Conservation (phyloP, 2,888 invertebrate species). For the Ariolimax columbianus region DNA sequence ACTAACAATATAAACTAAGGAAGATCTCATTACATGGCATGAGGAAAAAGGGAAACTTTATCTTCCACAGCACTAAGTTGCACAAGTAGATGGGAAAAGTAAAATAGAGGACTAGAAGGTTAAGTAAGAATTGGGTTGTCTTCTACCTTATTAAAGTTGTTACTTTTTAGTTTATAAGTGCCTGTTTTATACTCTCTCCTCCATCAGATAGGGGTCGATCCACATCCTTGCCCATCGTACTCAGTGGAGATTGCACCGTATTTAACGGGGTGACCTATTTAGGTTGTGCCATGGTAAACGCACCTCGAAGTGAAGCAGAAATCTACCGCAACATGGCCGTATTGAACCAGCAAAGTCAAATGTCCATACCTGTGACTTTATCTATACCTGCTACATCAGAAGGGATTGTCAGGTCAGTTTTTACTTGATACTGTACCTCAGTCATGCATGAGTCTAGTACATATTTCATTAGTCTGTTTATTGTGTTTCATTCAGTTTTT, state of each 20-base stretch:
- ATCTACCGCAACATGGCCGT: slow-evolving; percentile 95
- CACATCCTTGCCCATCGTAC: slow-evolving; percentile 69
- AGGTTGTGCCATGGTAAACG: slow-evolving; percentile 92
- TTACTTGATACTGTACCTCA: background rate
- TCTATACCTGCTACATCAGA: slow-evolving; percentile 95
- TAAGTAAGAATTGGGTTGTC: too few species aligned
- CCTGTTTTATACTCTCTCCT: background rate
- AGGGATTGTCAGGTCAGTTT: slow-evolving; percentile 93
- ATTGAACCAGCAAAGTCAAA: slow-evolving; percentile 88
- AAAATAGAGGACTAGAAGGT: too few species aligned
- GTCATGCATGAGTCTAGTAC: background rate
- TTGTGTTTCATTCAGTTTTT: background rate
- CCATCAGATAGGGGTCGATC: slow-evolving; percentile 65
- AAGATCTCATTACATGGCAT: too few species aligned
- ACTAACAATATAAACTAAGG: too few species aligned
- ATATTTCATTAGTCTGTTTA: background rate
- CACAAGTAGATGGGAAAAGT: too few species aligned
- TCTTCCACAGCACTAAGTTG: too few species aligned
- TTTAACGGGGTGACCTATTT: slow-evolving; percentile 95
- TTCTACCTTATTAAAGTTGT: background rate
- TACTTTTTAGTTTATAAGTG: background rate
- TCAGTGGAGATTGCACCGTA: slow-evolving; percentile 79
- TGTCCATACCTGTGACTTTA: slow-evolving; percentile 90
- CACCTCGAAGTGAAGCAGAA: slow-evolving; percentile 93
- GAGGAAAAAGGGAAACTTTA: too few species aligned